Conservation (phyloP, 2,113 vertebrate species). For the Onychostruthus taczanowskii region DNA sequence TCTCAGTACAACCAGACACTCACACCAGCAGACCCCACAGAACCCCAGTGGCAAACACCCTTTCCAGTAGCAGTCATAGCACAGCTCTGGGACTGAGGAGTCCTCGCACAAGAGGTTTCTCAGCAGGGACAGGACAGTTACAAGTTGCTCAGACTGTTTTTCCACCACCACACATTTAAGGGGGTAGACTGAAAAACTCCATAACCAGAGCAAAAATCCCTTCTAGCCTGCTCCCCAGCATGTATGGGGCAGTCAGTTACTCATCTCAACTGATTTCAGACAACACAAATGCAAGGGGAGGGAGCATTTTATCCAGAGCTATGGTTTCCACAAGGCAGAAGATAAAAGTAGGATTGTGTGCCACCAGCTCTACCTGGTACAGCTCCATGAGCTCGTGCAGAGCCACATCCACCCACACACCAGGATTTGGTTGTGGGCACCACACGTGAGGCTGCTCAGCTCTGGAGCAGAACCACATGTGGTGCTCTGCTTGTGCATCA, state of each 20-base stretch:
- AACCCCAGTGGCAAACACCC: neutral
- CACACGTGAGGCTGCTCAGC: neutral
- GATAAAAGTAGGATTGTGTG: neutral
- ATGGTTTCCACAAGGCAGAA: neutral
- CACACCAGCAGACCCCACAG: accelerated
- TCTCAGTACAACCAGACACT: neutral
- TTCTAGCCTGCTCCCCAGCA: neutral
- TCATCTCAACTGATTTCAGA: neutral
- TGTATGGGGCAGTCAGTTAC: neutral
- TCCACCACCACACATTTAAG: neutral
- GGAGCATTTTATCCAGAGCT: neutral
- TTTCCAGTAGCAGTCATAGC: neutral
- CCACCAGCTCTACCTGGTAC: neutral
- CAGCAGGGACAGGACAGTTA: too few relatives aligned
- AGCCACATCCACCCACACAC: neutral
- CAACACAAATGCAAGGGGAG: accelerated
- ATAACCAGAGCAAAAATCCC: neutral
- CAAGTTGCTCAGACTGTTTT: neutral
- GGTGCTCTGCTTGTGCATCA: neutral
- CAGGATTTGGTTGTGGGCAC: neutral
- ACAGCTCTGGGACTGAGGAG: neutral
- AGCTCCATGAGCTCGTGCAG: neutral
- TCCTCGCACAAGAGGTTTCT: accelerated
- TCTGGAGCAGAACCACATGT: neutral
- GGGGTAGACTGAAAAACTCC: neutral